Evolutionary conservation across 2,797 vertebrate species (phyloP).

Genomic region (Chaetophractus vellerosus): DNA sequence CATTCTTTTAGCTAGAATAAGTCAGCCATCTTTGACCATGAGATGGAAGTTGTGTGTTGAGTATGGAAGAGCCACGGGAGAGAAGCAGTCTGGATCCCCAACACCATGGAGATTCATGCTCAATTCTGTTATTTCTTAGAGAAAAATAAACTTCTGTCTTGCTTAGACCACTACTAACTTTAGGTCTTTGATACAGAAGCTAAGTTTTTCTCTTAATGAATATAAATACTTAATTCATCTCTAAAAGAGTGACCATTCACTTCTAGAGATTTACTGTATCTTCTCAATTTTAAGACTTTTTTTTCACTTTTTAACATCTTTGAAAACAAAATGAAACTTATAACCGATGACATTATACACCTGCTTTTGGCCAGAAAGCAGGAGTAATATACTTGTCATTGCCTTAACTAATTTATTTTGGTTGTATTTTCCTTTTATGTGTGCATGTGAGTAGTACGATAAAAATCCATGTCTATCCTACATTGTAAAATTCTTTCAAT

Average conservation of each 20-base stretch:
- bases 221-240: neutral
- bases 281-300: neutral
- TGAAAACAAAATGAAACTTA: conserved; percentile 24
- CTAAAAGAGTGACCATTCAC: neutral
- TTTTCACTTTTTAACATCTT: neutral
- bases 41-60: too few relatives aligned
- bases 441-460: too few relatives aligned
- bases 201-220: neutral
- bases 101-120: too few relatives aligned
- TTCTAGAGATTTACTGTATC: neutral
- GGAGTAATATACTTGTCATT: neutral
- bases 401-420: neutral
- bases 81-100: neutral
- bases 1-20: neutral
- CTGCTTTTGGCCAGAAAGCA: neutral
- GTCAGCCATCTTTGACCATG: neutral
- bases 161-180: neutral
- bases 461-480: neutral
- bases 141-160: neutral
- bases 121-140: neutral
- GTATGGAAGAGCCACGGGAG: neutral
- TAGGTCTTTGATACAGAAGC: neutral
- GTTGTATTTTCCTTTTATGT: neutral
- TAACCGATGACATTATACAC: too few relatives aligned
- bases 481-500: neutral